Evolutionary conservation across 2,113 vertebrate genomes (phyloP), one percentile per base, ranked within the genome.

Genomic region (Beaufortia kweichowensis): DNA sequence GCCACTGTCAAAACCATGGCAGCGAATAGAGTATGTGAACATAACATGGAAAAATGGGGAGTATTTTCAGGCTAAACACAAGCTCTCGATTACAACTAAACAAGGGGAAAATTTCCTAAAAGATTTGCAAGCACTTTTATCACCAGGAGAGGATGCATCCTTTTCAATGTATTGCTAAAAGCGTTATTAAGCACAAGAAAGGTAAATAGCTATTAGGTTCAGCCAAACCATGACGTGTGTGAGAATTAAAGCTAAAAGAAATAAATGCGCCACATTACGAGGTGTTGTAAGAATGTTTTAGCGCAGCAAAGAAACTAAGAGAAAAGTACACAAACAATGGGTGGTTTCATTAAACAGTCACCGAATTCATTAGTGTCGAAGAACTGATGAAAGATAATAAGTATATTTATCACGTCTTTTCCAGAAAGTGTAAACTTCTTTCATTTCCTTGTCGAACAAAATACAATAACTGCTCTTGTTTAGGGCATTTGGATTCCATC

Each of bases 401-500:
- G 70, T 50, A 72, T 41, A 75, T 65, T 79, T 79, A 39, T 21
- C 24, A 50, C n/a, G n/a, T 55, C 55, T 61, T 78, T 61, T 67
- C 68, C 73, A 73, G 43, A 14, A 26, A 29, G 72, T 57, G 61
- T 66, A 64, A 56, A 66, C 63, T 82, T 69, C 68, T 69, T 61
- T 70, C 26, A 69, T 82, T 78, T 41, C 70, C 48, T 62, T n/a
- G 46, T 48, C 46, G 15, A n/a, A 46, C 76, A 41, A 62, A 77
- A 74, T 28, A 62, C 69, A 83, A 83, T 81, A 82, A 75, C 71
- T 31, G 26, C 21, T 23, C 77, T 85, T 83, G 82, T 83, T 78
- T 80, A 35, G 79, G 17, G 17, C 15, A 35, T 75, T 23, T 33
- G 69, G 53, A 76, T 71, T 81, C 43, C 75, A 67, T 56, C 33